These are phyloP conservation scores for Callimorpha dominula DNA, from an alignment of 2,888 invertebrate species.

Conservation along the genomic window DNA sequence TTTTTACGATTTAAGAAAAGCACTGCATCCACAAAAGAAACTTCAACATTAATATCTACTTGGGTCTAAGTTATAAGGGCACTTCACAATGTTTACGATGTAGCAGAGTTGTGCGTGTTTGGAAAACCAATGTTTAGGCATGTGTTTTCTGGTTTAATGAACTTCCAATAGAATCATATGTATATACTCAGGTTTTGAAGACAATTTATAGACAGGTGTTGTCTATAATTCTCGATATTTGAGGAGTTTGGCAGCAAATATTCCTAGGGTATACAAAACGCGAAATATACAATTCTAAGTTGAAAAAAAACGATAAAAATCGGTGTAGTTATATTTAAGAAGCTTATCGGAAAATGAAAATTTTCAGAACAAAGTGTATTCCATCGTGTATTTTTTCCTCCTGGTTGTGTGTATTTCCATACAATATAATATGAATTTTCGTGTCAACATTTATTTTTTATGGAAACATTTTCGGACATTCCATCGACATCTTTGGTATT, in stretches of 20 bases:
- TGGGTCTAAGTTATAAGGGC: slow-evolving; percentile 17
- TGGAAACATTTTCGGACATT: too few species aligned
- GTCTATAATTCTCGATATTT: too few species aligned
- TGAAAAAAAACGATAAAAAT: too few species aligned
- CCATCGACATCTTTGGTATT: too few species aligned
- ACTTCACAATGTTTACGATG: slow-evolving; percentile 18
- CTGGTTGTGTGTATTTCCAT: too few species aligned
- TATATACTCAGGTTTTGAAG: background rate
- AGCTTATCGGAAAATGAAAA: too few species aligned
- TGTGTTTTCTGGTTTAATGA: background rate
- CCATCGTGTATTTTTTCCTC: too few species aligned
- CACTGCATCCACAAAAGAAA: slow-evolving; percentile 42
- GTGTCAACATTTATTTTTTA: too few species aligned
- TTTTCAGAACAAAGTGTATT: too few species aligned
- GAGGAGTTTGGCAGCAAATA: background rate
- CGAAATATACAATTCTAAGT: too few species aligned
- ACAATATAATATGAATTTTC: too few species aligned
- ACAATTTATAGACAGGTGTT: background rate
- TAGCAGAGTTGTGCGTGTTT: slow-evolving; percentile 11
- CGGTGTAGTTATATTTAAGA: too few species aligned
- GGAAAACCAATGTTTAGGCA: slow-evolving; percentile 10
- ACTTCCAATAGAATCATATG: background rate
- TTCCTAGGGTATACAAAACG: background rate
- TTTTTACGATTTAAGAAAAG: slow-evolving; percentile 36
- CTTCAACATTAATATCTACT: slow-evolving; percentile 36